phyloP scores from a whole-genome alignment of 2,888 invertebrate species.

The Sinhomidia bicolor region DNA sequence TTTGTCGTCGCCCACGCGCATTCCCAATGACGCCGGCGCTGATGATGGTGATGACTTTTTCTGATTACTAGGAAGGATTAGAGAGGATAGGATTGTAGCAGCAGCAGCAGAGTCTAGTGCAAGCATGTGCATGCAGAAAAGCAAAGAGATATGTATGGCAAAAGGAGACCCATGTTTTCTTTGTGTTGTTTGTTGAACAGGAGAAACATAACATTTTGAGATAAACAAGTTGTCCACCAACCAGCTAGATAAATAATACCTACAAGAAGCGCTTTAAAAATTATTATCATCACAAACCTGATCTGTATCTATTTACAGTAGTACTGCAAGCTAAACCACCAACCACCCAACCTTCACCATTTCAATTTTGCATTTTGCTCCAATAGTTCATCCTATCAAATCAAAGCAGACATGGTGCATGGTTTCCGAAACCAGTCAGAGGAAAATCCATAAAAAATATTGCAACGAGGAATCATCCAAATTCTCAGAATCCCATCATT shows the following conservation, averaged over 20 bases:
- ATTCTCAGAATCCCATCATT: background rate
- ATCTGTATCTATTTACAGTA: background rate
- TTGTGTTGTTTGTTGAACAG: background rate
- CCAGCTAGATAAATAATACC: background rate
- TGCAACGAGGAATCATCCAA: background rate
- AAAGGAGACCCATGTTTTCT: background rate
- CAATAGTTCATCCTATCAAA: background rate
- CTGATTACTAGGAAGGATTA: conserved; percentile 4
- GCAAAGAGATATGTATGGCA: background rate
- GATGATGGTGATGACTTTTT: background rate
- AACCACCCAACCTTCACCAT: background rate
- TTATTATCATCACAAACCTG: background rate
- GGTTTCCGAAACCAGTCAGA: background rate
- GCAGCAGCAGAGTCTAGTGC: background rate
- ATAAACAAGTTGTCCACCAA: conserved; percentile 42
- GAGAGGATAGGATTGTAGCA: background rate
- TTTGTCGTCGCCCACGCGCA: conserved; percentile 58
- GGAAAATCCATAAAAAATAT: background rate
- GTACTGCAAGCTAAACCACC: too few species aligned
- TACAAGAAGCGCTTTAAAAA: background rate
- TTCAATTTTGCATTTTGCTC: background rate
- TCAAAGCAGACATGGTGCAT: background rate
- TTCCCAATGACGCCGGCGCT: conserved; percentile 32
- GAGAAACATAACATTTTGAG: conserved; percentile 16
- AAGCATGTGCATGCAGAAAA: background rate